Base-by-base conservation (phyloP, 2,113 vertebrate genomes). In the Salvator merianae region DNA sequence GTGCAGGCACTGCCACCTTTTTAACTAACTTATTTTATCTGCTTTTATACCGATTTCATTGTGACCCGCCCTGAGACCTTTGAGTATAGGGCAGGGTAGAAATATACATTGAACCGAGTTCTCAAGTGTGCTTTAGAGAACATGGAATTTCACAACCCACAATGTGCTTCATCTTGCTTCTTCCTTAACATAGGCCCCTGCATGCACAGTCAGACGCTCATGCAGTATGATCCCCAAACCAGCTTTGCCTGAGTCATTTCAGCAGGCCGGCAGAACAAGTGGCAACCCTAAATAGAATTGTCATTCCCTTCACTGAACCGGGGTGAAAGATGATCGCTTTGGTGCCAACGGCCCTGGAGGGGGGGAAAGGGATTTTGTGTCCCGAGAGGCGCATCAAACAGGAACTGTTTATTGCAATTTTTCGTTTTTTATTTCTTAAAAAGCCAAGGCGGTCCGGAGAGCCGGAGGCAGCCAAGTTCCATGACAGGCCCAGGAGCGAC, bases 401-500 rank as follows among this genome's bases (percentile, higher is more conserved):
- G 50, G 50, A 90, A 43, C 70, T 0, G 0, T 2, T 47, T 12
- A 5, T 62, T 62, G 32, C 36, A 90, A 16, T 66, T 62, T 38
- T 69, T 3, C 38, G 5, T 3, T 7, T 12, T 20, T 59, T 16
- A 28, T 89, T 24, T 26, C 30, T 30, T 69, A 69, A 88, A 74
- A 81, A 90, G 88, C 83, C 86, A 86, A 83, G 81, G 83, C 53
- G 81, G 73, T 84, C 86, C 88, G 90, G 66, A 71, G 36, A 40
- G 91, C 78, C 76, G 62, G 5, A 84, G 80, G 72, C 87, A 86
- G 86, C 88, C 94, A 88, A 80, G 87, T 76, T 90, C 24, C 0
- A 65, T 81, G 93, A 87, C 87, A 91, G 92, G 92, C 88, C 91
- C 93, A 88, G 89, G 91, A 92, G 93, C 69, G 32, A 89, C 85